These are phyloP conservation scores for Vulpes vulpes DNA, from an alignment of 2,113 vertebrate genomes.

Conservation along the genomic window DNA sequence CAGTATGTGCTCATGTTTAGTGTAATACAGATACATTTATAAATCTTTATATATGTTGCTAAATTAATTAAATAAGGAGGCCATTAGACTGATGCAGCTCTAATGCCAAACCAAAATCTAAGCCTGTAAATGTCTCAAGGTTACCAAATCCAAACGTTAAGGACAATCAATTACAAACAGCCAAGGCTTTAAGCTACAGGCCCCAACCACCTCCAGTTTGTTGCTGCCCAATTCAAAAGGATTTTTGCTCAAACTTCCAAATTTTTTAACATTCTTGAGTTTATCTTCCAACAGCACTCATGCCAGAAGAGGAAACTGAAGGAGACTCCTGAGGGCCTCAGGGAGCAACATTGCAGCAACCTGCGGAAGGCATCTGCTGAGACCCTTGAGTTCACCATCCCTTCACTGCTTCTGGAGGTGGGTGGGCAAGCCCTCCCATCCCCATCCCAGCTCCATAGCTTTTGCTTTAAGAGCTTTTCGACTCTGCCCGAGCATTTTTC, in stretches of 20 bases:
- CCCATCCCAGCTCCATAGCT: not conserved
- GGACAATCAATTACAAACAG: not conserved
- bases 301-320: not conserved
- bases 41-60: not conserved
- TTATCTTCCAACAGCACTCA: not conserved
- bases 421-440: not conserved
- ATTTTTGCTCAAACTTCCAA: not conserved
- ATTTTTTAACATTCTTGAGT: not conserved
- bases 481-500: not conserved
- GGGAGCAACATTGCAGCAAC: not conserved
- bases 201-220: not conserved
- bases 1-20: not conserved
- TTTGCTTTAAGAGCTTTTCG: not conserved
- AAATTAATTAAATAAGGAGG: not conserved
- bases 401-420: not conserved
- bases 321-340: not conserved
- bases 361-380: not conserved
- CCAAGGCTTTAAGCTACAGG: not conserved
- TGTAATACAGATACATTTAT: not conserved
- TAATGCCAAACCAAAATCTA: not conserved
- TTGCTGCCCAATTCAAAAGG: not conserved
- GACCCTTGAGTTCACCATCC: not conserved
- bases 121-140: not conserved
- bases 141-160: not conserved
- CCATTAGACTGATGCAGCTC: not conserved